Conservation (phyloP, 2,113 vertebrate genomes). For the Halichoerus grypus region DNA sequence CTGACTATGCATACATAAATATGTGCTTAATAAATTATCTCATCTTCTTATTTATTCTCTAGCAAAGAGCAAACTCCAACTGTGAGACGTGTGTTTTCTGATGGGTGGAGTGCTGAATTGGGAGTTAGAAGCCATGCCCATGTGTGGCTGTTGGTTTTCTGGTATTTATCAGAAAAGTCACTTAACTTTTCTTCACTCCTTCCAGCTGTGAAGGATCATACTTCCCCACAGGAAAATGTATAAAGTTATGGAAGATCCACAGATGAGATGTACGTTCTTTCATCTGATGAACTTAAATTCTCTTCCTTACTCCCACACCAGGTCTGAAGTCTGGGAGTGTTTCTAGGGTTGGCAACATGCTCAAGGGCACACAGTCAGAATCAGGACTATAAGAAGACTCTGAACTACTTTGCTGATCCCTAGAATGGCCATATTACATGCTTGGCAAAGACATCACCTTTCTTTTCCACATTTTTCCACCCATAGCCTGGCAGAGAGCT, state of each 20-base stretch:
- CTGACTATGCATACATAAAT: neutral
- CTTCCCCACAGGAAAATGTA: neutral
- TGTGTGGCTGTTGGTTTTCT: neutral
- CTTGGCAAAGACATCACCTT: constrained; percentile 40
- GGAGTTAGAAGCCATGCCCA: neutral
- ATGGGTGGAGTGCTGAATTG: neutral
- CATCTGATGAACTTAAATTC: neutral
- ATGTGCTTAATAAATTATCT: neutral
- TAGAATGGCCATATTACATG: neutral
- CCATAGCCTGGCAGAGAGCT: constrained; percentile 19
- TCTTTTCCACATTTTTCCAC: neutral
- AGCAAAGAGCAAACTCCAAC: neutral
- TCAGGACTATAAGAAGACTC: neutral
- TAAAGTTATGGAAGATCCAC: neutral
- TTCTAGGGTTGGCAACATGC: neutral
- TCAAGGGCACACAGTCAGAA: neutral
- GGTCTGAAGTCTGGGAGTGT: neutral
- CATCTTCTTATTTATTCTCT: neutral
- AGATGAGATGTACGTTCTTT: neutral
- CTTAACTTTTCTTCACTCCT: neutral
- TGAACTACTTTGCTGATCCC: neutral
- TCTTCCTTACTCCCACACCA: neutral
- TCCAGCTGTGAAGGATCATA: neutral
- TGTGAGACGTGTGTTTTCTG: neutral
- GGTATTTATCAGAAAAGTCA: neutral